phyloP scores from a whole-genome alignment of 2,888 invertebrate species.

The Sinopyrophorus schimmeli region DNA sequence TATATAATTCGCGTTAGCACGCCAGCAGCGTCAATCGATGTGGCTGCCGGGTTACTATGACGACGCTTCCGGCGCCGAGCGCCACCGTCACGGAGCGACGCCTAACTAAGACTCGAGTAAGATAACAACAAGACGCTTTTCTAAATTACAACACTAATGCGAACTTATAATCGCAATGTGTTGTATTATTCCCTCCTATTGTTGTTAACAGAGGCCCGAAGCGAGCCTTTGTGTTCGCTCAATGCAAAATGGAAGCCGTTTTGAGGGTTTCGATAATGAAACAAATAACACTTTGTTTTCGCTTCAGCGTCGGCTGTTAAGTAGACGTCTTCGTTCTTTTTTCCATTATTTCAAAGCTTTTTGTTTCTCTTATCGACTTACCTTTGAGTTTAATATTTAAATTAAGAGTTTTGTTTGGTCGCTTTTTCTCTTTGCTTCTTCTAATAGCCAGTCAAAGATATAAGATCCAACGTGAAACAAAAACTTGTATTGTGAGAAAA shows the following conservation, averaged over 20 bases:
- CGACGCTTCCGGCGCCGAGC: slow-evolving; percentile 65
- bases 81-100: slow-evolving; percentile 43
- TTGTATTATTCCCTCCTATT: slow-evolving; percentile 26
- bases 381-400: too few species aligned
- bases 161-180: slow-evolving; percentile 31
- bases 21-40: slow-evolving; percentile 63
- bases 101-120: slow-evolving; percentile 37
- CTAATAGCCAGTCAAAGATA: too few species aligned
- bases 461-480: too few species aligned
- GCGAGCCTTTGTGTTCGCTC: slow-evolving; percentile 16
- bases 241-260: slow-evolving; percentile 25
- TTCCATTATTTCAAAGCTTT: too few species aligned
- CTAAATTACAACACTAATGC: slow-evolving; percentile 28
- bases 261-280: slow-evolving; percentile 25
- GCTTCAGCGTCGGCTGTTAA: background rate
- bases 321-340: slow-evolving; percentile 1
- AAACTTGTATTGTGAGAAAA: too few species aligned
- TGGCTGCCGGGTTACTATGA: slow-evolving; percentile 66
- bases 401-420: too few species aligned
- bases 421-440: too few species aligned
- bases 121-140: slow-evolving; percentile 33
- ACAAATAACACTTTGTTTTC: slow-evolving; percentile 24
- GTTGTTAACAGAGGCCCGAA: slow-evolving; percentile 25
- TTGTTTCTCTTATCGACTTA: too few species aligned
- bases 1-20: slow-evolving; percentile 35